These are phyloP conservation scores for Atherix ibis DNA, from an alignment of 2,888 invertebrate species.

Conservation along the genomic window DNA sequence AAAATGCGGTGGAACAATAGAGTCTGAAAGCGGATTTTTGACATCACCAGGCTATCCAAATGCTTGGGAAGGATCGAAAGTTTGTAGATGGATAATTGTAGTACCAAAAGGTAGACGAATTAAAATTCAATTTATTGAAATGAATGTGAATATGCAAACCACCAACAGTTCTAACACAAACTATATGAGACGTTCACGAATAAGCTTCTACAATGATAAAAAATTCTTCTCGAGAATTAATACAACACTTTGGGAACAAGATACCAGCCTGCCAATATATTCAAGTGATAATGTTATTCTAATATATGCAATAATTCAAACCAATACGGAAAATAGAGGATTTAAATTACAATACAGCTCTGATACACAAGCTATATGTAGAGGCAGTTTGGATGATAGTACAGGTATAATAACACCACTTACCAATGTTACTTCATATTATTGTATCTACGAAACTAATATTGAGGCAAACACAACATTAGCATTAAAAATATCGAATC, in stretches of 20 bases:
- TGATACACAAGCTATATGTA: slow-evolving; percentile 39
- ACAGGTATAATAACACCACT: slow-evolving; percentile 34
- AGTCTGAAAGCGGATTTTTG: slow-evolving; percentile 45
- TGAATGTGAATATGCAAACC: too few species aligned
- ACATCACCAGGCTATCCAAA: slow-evolving; percentile 57
- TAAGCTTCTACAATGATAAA: slow-evolving; percentile 41
- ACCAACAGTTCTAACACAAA: too few species aligned
- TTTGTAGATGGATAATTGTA: slow-evolving; percentile 46
- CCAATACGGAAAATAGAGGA: slow-evolving; percentile 40
- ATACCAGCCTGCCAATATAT: slow-evolving; percentile 29
- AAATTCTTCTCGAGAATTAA: slow-evolving; percentile 19
- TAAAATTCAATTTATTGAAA: too few species aligned
- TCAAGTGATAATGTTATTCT: slow-evolving; percentile 49
- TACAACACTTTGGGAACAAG: slow-evolving; percentile 13
- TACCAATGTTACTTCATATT: slow-evolving; percentile 13
- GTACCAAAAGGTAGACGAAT: slow-evolving; percentile 43
- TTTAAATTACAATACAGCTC: slow-evolving; percentile 58
- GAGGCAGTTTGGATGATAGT: slow-evolving; percentile 17
- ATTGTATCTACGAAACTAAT: slow-evolving; percentile 1
- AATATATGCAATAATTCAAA: too few species aligned
- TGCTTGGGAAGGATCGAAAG: slow-evolving; percentile 28
- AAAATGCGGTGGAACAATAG: slow-evolving; percentile 50
- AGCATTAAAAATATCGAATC: too few species aligned
- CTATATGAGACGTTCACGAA: too few species aligned
- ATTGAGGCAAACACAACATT: too few species aligned